phyloP scores from a whole-genome alignment of 2,888 invertebrate species.

The Hypolimnas misippus region DNA sequence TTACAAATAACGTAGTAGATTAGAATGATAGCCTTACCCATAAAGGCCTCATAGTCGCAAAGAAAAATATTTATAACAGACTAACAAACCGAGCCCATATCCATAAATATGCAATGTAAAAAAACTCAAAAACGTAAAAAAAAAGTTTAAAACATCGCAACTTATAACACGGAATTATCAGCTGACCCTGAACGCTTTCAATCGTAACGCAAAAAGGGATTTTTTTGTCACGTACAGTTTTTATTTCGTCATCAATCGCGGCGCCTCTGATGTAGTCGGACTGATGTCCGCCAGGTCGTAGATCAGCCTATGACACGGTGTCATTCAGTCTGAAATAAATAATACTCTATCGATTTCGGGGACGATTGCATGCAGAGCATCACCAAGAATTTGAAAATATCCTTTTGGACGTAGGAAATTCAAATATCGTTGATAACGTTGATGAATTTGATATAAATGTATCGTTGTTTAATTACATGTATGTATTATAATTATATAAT shows the following conservation, averaged over 20 bases:
- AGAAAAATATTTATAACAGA: too few relatives aligned
- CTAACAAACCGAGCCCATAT: too few relatives aligned
- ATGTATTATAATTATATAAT: too few relatives aligned
- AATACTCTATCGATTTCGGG: slow-evolving; percentile 60
- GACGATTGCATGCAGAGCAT: slow-evolving; percentile 23
- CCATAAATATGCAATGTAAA: too few relatives aligned
- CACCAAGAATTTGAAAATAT: not conserved
- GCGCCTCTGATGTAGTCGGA: slow-evolving; percentile 30
- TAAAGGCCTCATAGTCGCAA: too few relatives aligned
- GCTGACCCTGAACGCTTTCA: not conserved
- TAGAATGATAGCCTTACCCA: too few relatives aligned
- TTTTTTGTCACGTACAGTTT: slow-evolving; percentile 23
- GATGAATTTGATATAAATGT: too few relatives aligned
- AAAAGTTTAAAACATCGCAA: not conserved
- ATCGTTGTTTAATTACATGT: too few relatives aligned
- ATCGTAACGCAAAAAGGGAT: not conserved
- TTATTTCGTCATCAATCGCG: slow-evolving; percentile 45
- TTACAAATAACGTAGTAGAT: too few relatives aligned
- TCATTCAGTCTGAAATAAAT: slow-evolving; percentile 62
- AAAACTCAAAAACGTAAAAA: not conserved
- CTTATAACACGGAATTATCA: not conserved
- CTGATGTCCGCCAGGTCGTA: slow-evolving; percentile 46
- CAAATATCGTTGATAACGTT: too few relatives aligned
- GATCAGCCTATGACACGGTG: slow-evolving; percentile 61
- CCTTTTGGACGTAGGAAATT: too few relatives aligned